Base-by-base conservation (phyloP, 2,797 vertebrate species). In the Periophthalmus magnuspinnatus region DNA sequence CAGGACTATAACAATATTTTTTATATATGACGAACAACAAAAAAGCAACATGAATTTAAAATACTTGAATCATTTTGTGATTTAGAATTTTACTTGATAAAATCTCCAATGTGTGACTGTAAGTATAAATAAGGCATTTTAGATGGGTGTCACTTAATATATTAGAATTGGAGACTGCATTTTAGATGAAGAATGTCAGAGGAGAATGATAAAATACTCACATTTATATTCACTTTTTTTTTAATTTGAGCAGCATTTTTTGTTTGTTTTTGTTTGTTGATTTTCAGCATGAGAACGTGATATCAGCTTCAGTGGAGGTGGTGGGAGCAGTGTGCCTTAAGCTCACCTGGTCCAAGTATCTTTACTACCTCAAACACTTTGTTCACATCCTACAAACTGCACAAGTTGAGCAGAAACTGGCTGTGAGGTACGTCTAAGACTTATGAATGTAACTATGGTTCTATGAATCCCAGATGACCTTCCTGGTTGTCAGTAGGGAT, bases 321-420 rank as follows among this genome's bases (percentile, higher is more conserved):
- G 89, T 99, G 62, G 96, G 97, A n/a, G 96, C 97, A 0, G 91
- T 98, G 47, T 99, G 97, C 76, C 93, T 77, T 64, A 92, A 93
- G 70, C 93, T 99, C 7, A 94, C 96, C 0, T 99, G 98, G 98
- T 95, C 97, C 74, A 95, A 96, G 0, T 99, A 99, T 75, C 87
- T 97, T 21, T 97, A 94, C 89, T 94, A 98, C 86, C 88, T 99
- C 72, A 97, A 96, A 79, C 93, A 96, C 74, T 98, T 97, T 65
- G 89, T 98, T 82, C 97, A 98, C 58, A 84, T 97, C 65, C 92
- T 99, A 75, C 96, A 98, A 77, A 94, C 91, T 0, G 92, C 93
- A 45, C 93, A 97, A 82, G 84, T 93, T 0, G 90, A 93, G 69
- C 96, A 96, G 47, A 99, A 98, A 85, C 85, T 99, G 76, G 95